phyloP scores from a whole-genome alignment of 2,888 invertebrate species.

The Ceraclea dissimilis region DNA sequence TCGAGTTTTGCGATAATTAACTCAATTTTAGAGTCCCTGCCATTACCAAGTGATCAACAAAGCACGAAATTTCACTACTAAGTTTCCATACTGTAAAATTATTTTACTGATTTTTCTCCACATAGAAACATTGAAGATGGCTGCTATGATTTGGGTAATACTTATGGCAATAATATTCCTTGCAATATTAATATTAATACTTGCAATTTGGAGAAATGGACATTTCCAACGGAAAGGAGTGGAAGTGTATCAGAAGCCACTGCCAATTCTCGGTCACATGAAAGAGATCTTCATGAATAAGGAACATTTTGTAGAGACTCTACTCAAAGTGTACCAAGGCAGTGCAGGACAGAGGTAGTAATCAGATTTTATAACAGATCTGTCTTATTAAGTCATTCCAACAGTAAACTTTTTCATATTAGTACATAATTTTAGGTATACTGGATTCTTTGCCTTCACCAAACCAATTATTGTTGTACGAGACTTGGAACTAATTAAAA shows the following conservation, averaged over 20 bases:
- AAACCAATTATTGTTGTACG: constrained; percentile 29
- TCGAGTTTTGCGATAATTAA: too few relatives aligned
- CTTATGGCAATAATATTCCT: background rate
- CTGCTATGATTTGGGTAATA: too few relatives aligned
- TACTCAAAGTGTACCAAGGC: constrained; percentile 17
- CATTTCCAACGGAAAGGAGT: constrained; percentile 16
- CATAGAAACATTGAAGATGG: too few relatives aligned
- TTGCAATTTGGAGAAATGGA: constrained; percentile 16
- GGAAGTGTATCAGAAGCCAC: constrained; percentile 12
- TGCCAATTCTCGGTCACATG: constrained; percentile 27
- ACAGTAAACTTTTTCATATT: too few relatives aligned
- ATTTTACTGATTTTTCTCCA: too few relatives aligned
- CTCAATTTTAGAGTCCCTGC: too few relatives aligned
- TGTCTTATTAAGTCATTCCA: background rate
- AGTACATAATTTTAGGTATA: constrained; percentile 15
- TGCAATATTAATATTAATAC: constrained; percentile 4
- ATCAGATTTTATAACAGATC: too few relatives aligned
- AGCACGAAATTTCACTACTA: too few relatives aligned
- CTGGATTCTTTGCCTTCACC: constrained; percentile 30
- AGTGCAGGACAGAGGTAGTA: constrained; percentile 18
- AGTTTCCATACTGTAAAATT: too few relatives aligned
- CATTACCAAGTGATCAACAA: too few relatives aligned
- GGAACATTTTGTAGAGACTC: constrained; percentile 21
- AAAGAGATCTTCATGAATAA: constrained; percentile 19
- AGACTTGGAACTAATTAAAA: constrained; percentile 32